Evolutionary conservation across 92 coral and sea anemone genomes (phyloP).

Genomic region (Porites divaricata): DNA sequence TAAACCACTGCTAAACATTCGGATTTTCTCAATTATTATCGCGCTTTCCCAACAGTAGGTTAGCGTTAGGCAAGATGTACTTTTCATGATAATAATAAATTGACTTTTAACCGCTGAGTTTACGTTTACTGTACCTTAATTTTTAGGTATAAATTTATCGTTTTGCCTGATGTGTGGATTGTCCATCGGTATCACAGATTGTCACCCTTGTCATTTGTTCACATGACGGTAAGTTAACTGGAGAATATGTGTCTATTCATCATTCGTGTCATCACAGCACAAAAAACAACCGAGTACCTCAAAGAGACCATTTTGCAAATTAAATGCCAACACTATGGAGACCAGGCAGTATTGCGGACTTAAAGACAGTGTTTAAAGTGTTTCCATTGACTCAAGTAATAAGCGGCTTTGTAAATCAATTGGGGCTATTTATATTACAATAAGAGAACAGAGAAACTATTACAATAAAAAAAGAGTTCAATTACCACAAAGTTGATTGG

Average conservation of each 20-base stretch:
- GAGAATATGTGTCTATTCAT: neutral
- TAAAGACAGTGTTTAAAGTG: too few species aligned
- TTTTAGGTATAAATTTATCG: conserved; percentile 39
- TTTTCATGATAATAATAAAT: too few species aligned
- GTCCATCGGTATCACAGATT: conserved; percentile 39
- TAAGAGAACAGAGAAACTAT: too few species aligned
- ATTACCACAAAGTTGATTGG: neutral
- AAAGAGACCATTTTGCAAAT: neutral
- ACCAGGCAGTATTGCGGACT: too few species aligned
- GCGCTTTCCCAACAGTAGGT: neutral
- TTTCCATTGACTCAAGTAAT: too few species aligned
- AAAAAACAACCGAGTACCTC: neutral
- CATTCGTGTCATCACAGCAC: neutral
- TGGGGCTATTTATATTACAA: too few species aligned
- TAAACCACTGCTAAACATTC: neutral
- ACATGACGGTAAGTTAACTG: conserved; percentile 31
- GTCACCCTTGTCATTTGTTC: conserved; percentile 40
- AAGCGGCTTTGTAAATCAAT: too few species aligned
- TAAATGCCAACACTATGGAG: too few species aligned
- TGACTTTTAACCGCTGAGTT: neutral
- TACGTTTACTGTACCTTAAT: neutral
- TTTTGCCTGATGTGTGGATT: conserved; percentile 50
- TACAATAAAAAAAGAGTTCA: neutral
- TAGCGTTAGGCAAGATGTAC: too few species aligned
- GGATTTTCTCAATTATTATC: neutral